Evolutionary conservation across 64 coral and sea anemone genomes (phyloP).

Genomic region (Dendronephthya gigantea): DNA sequence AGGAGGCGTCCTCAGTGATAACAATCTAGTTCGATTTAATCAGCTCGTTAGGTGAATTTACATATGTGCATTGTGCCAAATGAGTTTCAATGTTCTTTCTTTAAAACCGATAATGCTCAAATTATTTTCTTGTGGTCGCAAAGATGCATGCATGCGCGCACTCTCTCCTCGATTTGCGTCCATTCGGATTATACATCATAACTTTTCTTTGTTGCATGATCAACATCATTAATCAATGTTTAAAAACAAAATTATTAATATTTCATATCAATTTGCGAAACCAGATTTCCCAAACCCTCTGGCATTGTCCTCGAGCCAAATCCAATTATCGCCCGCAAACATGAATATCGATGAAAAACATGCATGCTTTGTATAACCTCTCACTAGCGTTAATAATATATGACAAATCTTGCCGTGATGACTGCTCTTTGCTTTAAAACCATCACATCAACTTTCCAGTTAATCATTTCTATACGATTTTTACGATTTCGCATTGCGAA

Average conservation of each 20-base stretch:
- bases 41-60: neutral
- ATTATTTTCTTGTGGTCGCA: neutral
- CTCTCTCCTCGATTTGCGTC: neutral
- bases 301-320: neutral
- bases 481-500: no score
- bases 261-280: slow-evolving; percentile 8
- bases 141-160: neutral
- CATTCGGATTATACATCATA: neutral
- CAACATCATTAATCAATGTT: slow-evolving; percentile 3
- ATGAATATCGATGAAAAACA: neutral
- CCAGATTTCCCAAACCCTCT: neutral
- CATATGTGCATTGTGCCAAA: neutral
- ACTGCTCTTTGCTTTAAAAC: no score
- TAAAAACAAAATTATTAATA: slow-evolving; percentile 23
- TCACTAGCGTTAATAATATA: no score
- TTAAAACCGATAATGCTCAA: neutral
- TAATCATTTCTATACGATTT: no score
- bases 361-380: neutral
- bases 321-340: neutral
- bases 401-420: no score
- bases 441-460: no score
- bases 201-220: neutral
- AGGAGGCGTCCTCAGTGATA: neutral
- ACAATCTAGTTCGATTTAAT: neutral
- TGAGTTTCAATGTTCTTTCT: neutral